Evolutionary conservation across 2,113 vertebrate genomes (phyloP).

Genomic region (Beaufortia kweichowensis): DNA sequence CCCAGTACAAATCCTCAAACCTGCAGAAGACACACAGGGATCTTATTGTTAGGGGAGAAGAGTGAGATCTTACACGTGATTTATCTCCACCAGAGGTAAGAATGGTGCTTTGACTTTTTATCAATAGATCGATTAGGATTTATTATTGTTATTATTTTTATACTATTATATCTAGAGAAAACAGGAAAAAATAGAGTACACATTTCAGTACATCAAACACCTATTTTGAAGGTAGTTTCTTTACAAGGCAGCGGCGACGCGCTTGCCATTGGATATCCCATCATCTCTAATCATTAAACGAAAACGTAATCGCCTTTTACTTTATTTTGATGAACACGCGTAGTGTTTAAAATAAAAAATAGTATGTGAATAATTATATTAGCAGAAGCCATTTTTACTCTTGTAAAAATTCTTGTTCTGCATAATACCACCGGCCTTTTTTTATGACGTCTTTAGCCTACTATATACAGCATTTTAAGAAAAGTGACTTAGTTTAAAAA

Average conservation of each 20-base stretch:
- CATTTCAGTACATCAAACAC: neutral
- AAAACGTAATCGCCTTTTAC: no score
- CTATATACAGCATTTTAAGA: no score
- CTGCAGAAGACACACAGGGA: constrained; percentile 34
- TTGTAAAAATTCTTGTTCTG: neutral
- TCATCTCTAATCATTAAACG: no score
- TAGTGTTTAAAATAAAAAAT: neutral
- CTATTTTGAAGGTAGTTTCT: constrained; percentile 2
- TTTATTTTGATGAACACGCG: neutral
- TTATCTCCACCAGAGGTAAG: neutral
- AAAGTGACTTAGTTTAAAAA: no score
- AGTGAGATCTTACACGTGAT: constrained; percentile 15
- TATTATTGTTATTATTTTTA: no score
- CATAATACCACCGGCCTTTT: neutral
- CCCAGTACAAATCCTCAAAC: constrained; percentile 32
- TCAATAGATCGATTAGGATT: neutral
- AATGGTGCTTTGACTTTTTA: neutral
- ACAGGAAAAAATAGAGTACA: neutral
- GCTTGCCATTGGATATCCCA: neutral
- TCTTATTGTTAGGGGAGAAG: constrained; percentile 42
- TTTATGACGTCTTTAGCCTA: neutral
- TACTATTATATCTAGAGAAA: neutral
- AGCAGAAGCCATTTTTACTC: neutral
- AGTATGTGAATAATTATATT: neutral
- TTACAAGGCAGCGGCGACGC: neutral